Evolutionary conservation across 2,113 vertebrate species (phyloP), one percentile per base, ranked within the genome.

Genomic region (Scomber japonicus): DNA sequence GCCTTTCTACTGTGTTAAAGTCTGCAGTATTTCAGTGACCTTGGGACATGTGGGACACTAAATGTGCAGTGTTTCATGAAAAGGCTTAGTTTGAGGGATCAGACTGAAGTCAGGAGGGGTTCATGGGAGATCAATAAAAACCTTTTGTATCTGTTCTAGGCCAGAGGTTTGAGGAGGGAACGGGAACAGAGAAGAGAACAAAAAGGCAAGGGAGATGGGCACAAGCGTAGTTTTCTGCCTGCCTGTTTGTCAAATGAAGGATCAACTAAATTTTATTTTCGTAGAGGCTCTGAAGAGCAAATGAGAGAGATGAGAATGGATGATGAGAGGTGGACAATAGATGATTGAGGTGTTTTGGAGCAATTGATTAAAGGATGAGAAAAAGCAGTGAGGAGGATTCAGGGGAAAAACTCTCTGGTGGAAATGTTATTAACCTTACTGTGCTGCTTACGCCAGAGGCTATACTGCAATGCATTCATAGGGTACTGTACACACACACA

Each of bases 111-210:
- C 77, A 81, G 84, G 72, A 76, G 84, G 71, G 82, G 68, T 80
- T 89, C 76, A 59, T 30, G n/a, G 61, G 62, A 83, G 88, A 92
- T 92, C 88, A 86, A 91, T 89, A 83, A 56, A 85, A 89, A 85
- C 61, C 84, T 86, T 90, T 85, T 83, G 77, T 71, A 78, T 83
- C 75, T 77, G 61, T 57, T 55, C 78, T 70, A 83, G 71, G 49
- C 59, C 70, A 74, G 49, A 80, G 72, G 71, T 83, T 75, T 78
- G 62, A 66, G 49, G 62, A 71, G 76, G 69, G 69, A 82, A 80
- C 78, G 62, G 64, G 53, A 44, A 70, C 66, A 68, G 72, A 84
- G 79, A 81, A 89, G 5, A 71, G 49, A 84, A 77, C 56, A 46
- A 83, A 89, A 89, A 59, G 48, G 35, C 55, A 24, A 65, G 30